Conservation (phyloP, 2,113 vertebrate species). For the Ageneiosus marmoratus region DNA sequence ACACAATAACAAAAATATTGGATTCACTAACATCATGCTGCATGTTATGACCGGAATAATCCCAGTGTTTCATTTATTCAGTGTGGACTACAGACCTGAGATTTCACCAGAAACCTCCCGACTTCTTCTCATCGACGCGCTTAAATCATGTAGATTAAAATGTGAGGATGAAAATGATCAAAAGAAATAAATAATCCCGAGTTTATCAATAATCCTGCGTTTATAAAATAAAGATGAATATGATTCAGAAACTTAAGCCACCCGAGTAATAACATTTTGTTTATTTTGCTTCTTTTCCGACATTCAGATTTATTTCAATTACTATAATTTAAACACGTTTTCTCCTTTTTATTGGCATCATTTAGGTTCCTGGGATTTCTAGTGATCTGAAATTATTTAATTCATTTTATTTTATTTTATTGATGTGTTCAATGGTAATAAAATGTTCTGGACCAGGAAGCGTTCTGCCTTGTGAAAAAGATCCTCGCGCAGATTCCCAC, state of each 20-base stretch:
- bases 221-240: too few species aligned
- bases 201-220: background rate
- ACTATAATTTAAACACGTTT: background rate
- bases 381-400: too few species aligned
- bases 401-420: too few species aligned
- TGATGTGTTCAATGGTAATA: too few species aligned
- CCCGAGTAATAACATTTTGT: background rate
- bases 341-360: too few species aligned
- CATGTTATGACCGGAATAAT: slow-evolving; percentile 26
- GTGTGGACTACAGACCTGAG: background rate
- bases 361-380: too few species aligned
- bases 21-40: slow-evolving; percentile 22
- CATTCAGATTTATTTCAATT: too few species aligned
- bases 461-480: too few species aligned
- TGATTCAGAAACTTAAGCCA: background rate
- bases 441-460: too few species aligned
- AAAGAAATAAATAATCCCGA: background rate
- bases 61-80: slow-evolving; percentile 20
- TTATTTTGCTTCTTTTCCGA: background rate
- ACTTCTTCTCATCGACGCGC: background rate
- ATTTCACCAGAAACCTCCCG: background rate
- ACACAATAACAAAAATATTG: slow-evolving; percentile 32
- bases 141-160: background rate
- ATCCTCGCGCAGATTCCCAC: too few species aligned
- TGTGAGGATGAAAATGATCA: background rate